These are phyloP conservation scores for Apamea monoglypha DNA, from an alignment of 2,888 invertebrate genomes.

Conservation along the genomic window DNA sequence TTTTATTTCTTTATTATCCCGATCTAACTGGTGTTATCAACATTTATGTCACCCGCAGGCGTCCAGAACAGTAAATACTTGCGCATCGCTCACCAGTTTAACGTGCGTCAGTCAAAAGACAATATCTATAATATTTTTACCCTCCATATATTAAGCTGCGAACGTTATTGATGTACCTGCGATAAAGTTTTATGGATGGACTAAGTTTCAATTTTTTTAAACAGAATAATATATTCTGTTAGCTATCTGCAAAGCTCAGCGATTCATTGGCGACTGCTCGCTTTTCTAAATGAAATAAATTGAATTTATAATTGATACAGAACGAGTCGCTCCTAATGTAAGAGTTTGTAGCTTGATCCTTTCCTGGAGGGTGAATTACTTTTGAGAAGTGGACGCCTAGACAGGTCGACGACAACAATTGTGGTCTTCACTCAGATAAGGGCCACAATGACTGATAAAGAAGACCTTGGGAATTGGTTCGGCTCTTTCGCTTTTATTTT, in stretches of 20 bases:
- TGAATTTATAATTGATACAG: slow-evolving; percentile 49
- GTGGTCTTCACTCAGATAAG: slow-evolving; percentile 71
- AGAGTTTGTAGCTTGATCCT: slow-evolving; percentile 36
- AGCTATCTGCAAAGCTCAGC: slow-evolving; percentile 25
- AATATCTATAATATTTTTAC: slow-evolving; percentile 76
- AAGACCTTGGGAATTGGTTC: slow-evolving; percentile 83
- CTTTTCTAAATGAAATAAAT: slow-evolving; percentile 36
- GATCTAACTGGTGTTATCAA: slow-evolving; percentile 80
- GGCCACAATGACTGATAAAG: slow-evolving; percentile 77
- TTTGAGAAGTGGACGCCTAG: slow-evolving; percentile 70
- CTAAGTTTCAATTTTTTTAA: slow-evolving; percentile 26
- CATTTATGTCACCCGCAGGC: slow-evolving; percentile 80
- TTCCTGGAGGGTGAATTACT: slow-evolving; percentile 40
- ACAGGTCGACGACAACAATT: slow-evolving; percentile 80
- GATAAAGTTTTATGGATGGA: slow-evolving; percentile 43
- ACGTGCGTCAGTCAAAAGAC: slow-evolving; percentile 75
- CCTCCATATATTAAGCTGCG: slow-evolving; percentile 70
- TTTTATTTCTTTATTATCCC: slow-evolving; percentile 80
- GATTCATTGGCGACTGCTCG: slow-evolving; percentile 22
- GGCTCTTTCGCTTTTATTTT: slow-evolving; percentile 84
- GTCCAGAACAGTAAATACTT: slow-evolving; percentile 74
- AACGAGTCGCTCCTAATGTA: slow-evolving; percentile 33
- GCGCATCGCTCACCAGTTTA: slow-evolving; percentile 73
- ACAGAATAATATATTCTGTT: slow-evolving; percentile 12
- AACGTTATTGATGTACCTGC: slow-evolving; percentile 64